Percentiles rank a stretch among this genome's conserved stretches.
Evolutionary conservation across 2,888 invertebrate genomes (phyloP).

Genomic region (Agonopterix arenella): DNA sequence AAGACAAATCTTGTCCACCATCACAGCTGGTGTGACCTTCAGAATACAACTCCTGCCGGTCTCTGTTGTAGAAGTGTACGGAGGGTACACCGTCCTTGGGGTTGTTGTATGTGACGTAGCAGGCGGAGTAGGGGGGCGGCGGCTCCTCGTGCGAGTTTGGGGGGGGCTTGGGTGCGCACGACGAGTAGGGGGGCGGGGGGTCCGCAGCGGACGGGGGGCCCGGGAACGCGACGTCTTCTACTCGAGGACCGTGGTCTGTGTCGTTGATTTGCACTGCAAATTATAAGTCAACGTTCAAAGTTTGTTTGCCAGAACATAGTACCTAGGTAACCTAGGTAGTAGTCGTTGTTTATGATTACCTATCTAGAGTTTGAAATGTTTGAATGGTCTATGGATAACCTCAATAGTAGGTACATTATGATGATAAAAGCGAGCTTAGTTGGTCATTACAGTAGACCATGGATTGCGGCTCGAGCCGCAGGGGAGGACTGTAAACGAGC

Average conservation of each 20-base stretch:
- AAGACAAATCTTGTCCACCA: not conserved
- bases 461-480: too few species aligned
- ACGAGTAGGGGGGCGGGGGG: constrained; percentile 27
- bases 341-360: too few species aligned
- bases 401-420: too few species aligned
- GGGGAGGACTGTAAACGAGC: too few species aligned
- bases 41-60: constrained; percentile 10
- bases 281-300: too few species aligned
- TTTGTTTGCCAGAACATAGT: too few species aligned
- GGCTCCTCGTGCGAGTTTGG: constrained; percentile 23
- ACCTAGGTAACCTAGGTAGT: too few species aligned
- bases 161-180: constrained; percentile 20
- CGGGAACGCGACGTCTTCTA: not conserved
- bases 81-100: constrained; percentile 33
- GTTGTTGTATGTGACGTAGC: constrained; percentile 35
- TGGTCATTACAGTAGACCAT: too few species aligned
- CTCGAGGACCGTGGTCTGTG: not conserved
- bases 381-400: too few species aligned
- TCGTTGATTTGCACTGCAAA: too few species aligned
- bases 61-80: constrained; percentile 28
- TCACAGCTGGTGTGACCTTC: constrained; percentile 5
- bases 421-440: too few species aligned
- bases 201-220: not conserved
- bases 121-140: constrained; percentile 56
- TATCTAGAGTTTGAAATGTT: too few species aligned